Conservation (phyloP, 2,113 vertebrate genomes). For the Tor tambroides region DNA sequence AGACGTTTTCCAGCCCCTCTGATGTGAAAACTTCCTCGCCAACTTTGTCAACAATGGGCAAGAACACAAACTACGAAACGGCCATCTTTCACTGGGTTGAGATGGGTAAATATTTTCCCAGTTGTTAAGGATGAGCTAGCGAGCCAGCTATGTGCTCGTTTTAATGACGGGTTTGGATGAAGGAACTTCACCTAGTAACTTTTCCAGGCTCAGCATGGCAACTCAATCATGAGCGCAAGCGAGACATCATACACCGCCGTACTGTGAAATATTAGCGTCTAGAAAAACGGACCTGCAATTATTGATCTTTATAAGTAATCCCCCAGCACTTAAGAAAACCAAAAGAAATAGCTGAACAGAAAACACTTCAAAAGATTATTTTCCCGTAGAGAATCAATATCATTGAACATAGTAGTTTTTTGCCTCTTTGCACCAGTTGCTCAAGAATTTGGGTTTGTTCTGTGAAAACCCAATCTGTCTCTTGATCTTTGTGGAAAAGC, state of each 20-base stretch:
- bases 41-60: constrained; percentile 34
- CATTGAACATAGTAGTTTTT: constrained; percentile 34
- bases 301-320: constrained; percentile 54
- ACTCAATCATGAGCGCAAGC: constrained; percentile 30
- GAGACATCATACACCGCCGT: constrained; percentile 39
- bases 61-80: constrained; percentile 72
- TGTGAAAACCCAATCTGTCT: constrained; percentile 52
- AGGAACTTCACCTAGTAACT: constrained; percentile 72
- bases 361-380: constrained; percentile 42
- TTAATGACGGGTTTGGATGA: constrained; percentile 76
- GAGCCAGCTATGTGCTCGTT: constrained; percentile 77
- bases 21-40: neutral
- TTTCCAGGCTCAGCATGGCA: constrained; percentile 72
- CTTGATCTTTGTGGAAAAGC: constrained; percentile 41
- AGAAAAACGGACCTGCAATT: constrained; percentile 57
- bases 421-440: constrained; percentile 27
- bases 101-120: constrained; percentile 89
- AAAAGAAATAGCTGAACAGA: constrained; percentile 51
- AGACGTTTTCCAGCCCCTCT: constrained; percentile 17
- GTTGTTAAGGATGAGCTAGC: constrained; percentile 88
- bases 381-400: constrained; percentile 52
- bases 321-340: constrained; percentile 43
- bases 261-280: constrained; percentile 49
- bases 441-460: constrained; percentile 35
- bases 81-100: constrained; percentile 74